Evolutionary conservation across 2,113 vertebrate species (phyloP).

Genomic region (Halcyon malimbica): DNA sequence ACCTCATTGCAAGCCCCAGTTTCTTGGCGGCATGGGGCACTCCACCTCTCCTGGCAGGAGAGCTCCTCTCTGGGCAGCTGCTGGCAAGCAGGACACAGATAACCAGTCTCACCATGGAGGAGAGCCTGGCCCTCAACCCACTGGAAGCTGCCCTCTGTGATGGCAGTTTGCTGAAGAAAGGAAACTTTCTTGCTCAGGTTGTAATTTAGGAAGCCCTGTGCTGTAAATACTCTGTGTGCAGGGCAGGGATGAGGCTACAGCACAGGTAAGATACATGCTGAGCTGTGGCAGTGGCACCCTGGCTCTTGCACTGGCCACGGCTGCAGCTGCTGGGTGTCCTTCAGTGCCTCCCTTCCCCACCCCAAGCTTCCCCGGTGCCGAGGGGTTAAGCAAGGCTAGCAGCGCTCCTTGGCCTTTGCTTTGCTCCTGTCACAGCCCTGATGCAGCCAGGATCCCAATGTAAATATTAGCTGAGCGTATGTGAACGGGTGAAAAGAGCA

Average conservation of each 20-base stretch:
- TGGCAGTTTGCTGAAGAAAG: not conserved
- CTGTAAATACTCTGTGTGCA: not conserved
- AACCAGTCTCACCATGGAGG: not conserved
- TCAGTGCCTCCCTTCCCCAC: fast-evolving
- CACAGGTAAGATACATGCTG: not conserved
- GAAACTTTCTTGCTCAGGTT: not conserved
- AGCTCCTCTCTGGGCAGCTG: not conserved
- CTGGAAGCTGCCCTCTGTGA: not conserved
- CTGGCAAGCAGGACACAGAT: not conserved
- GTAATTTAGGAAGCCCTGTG: not conserved
- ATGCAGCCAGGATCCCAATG: not conserved
- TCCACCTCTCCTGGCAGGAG: not conserved
- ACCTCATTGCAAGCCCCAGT: not conserved
- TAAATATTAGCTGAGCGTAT: slow-evolving; percentile 13
- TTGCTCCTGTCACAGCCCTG: not conserved
- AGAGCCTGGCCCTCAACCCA: not conserved
- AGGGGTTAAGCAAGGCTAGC: not conserved
- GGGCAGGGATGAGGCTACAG: not conserved
- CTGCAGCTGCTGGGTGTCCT: fast-evolving
- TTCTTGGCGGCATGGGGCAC: not conserved
- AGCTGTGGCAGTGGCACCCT: not conserved
- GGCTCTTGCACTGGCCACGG: not conserved
- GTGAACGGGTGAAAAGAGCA: not conserved
- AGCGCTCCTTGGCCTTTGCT: not conserved
- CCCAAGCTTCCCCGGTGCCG: fast-evolving